Conservation (phyloP, 1,140 invertebrate genomes). For the Episyrphus balteatus region DNA sequence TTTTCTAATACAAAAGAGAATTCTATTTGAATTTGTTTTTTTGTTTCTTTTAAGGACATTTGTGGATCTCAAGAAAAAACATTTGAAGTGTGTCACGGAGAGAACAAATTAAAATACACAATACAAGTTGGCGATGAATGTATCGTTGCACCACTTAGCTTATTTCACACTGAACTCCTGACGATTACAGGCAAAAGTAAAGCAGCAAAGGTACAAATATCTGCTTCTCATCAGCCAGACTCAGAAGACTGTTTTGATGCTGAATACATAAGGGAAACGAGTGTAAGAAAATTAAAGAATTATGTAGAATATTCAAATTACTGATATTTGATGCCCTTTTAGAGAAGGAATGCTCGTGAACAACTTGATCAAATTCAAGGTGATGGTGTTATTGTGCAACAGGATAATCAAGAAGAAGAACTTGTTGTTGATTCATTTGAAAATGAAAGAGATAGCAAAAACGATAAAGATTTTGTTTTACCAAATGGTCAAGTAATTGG, state of each 20-base stretch:
- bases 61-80: constrained; percentile 72
- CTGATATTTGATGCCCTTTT: neutral
- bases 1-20: neutral
- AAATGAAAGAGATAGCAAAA: constrained; percentile 38
- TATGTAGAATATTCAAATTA: neutral
- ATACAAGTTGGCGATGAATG: constrained; percentile 84
- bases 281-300: constrained; percentile 30
- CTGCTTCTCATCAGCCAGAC: constrained; percentile 66
- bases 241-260: constrained; percentile 91
- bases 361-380: constrained; percentile 41
- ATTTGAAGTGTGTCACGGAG: constrained; percentile 45
- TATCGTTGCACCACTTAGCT: constrained; percentile 76
- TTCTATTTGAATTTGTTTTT: neutral
- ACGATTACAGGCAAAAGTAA: constrained; percentile 57
- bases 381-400: constrained; percentile 35
- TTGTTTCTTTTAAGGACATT: constrained; percentile 48
- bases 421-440: constrained; percentile 71
- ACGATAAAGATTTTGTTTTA: constrained; percentile 52
- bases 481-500: constrained; percentile 69
- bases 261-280: constrained; percentile 79
- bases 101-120: constrained; percentile 60
- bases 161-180: constrained; percentile 83
- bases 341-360: constrained; percentile 53
- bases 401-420: constrained; percentile 53
- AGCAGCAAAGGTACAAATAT: constrained; percentile 55